Conservation (phyloP, 2,113 vertebrate genomes). For the Tragelaphus imberbis region DNA sequence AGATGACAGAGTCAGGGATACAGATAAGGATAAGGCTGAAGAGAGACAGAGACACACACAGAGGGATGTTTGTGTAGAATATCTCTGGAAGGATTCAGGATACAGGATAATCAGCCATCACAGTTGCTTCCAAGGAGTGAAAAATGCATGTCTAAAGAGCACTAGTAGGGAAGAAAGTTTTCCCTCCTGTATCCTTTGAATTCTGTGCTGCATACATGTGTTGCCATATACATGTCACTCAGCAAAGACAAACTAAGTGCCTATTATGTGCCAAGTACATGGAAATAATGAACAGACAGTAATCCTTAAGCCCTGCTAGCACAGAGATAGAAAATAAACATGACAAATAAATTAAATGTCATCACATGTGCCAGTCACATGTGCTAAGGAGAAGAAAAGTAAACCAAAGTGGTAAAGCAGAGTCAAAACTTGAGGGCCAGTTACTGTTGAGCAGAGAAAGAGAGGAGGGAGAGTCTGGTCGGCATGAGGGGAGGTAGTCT, state of each 20-base stretch:
- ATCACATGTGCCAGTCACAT: not conserved
- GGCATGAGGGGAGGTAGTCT: fast-evolving
- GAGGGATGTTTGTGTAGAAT: not conserved
- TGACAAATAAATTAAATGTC: not conserved
- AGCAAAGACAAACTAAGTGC: not conserved
- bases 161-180: not conserved
- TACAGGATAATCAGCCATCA: not conserved
- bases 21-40: not conserved
- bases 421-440: not conserved
- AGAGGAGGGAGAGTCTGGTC: fast-evolving
- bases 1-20: not conserved
- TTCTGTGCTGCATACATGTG: not conserved
- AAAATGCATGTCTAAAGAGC: not conserved
- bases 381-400: not conserved
- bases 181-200: not conserved
- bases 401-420: not conserved
- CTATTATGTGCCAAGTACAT: not conserved
- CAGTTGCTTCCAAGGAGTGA: not conserved
- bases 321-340: not conserved
- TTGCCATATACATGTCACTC: not conserved
- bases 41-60: too few species aligned
- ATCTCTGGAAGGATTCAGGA: not conserved
- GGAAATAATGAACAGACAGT: not conserved
- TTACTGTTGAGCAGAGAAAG: not conserved
- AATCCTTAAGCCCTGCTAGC: not conserved